Evolutionary conservation across 2,888 invertebrate genomes (phyloP), one percentile per base, ranked within the genome.

Genomic region (Sussaba pulchella): DNA sequence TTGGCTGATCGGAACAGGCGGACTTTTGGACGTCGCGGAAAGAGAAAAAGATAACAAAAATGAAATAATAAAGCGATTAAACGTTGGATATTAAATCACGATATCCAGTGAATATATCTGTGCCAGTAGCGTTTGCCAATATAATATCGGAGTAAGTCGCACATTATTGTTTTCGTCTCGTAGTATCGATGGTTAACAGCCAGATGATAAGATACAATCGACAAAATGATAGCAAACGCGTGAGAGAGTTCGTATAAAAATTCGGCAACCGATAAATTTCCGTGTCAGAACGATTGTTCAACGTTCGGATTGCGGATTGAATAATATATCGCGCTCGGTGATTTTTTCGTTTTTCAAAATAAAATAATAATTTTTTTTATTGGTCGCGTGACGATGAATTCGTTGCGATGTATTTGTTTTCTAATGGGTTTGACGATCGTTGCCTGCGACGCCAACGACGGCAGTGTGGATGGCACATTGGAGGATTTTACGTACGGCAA

Each of bases 161-260:
- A 41, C 43, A n/a, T 26, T 54, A 19, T 12, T 19, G 21, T 39
- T 64, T n/a, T 5, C 21, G 10, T 39, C 47, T 31, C 36, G 39
- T 10, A 41, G 14, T 43, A 26, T 31, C 10, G 50, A 45, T 66
- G 63, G 31, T 75, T 14, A 47, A 57, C 19, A 19, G 63, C 12
- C 14, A 52, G 41, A 3, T 47, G 80, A 77, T 76, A 81, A 81
- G 76, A 76, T 63, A 52, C n/a, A 66, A 64, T n/a, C 24, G 31
- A 36, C n/a, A 36, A 61, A 72, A 64, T 41, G 67, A 71, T 67
- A 74, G 52, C 26, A 63, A 74, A 74, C 19, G 19, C 52, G 50
- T 0, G n/a, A n/a, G 66, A 45, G 17, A n/a, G n/a, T n/a, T 17
- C 2, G 64, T 81, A 81, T 81, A 81, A 76, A 73, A 77, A 81